A percentile compares a stretch with the other conserved stretches of the same genome.
Evolutionary conservation across 2,113 vertebrate species (phyloP).

Genomic region (Herpetotheres cachinnans): DNA sequence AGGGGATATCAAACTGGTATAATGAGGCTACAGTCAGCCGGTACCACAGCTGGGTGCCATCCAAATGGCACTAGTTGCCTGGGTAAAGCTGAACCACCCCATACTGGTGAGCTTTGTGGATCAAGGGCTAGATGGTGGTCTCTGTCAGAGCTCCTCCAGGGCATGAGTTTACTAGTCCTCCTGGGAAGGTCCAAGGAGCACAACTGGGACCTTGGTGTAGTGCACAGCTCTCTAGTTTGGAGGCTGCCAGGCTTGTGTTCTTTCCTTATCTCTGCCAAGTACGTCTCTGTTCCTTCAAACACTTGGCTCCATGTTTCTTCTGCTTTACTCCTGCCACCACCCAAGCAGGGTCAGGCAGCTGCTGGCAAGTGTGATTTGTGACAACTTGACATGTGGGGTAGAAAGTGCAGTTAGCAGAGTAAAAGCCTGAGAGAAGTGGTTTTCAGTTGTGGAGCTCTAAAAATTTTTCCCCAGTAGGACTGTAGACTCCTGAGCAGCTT

Average conservation of each 20-base stretch:
- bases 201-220: neutral
- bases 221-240: neutral
- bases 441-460: neutral
- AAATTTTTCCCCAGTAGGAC: neutral
- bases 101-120: neutral
- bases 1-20: neutral
- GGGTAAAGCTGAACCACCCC: neutral
- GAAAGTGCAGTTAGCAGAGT: conserved; percentile 11
- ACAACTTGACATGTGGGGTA: neutral
- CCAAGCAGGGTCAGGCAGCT: conserved; percentile 6
- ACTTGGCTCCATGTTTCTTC: neutral
- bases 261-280: neutral
- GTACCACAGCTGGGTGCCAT: neutral
- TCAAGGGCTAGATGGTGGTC: neutral
- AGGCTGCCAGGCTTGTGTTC: neutral
- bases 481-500: neutral
- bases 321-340: neutral
- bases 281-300: neutral
- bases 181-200: neutral
- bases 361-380: conserved; percentile 8
- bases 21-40: neutral
- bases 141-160: neutral
- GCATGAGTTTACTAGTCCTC: neutral
- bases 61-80: neutral
- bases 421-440: neutral